Evolutionary conservation across 2,797 vertebrate species (phyloP).

Genomic region (Chromis chromis): DNA sequence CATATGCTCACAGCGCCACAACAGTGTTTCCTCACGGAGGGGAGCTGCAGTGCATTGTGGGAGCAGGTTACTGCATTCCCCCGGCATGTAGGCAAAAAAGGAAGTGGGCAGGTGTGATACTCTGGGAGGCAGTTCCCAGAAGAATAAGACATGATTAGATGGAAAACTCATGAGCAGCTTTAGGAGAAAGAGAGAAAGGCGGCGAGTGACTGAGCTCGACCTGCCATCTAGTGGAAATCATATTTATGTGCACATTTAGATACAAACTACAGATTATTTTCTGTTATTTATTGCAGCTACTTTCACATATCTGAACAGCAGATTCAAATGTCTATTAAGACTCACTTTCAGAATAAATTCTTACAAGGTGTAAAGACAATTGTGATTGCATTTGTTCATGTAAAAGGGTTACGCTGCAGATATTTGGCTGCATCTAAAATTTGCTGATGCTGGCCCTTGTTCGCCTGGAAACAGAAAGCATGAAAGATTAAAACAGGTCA

Average conservation of each 20-base stretch:
- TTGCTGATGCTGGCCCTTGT: constrained; percentile 10
- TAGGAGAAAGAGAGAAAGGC: constrained; percentile 8
- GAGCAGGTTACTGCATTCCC: constrained; percentile 61
- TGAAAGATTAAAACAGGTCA: constrained; percentile 59
- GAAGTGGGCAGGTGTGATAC: constrained; percentile 80
- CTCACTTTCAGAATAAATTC: too few species aligned
- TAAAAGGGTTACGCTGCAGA: constrained; percentile 2
- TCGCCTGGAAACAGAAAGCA: constrained; percentile 12
- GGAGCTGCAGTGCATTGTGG: constrained; percentile 74
- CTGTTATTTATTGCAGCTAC: not conserved
- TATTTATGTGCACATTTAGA: constrained; percentile 13
- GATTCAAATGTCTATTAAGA: not conserved
- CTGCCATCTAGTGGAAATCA: constrained; percentile 85
- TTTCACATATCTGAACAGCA: not conserved
- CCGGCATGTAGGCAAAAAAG: constrained; percentile 47
- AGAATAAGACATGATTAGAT: constrained; percentile 80
- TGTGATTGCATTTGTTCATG: too few species aligned
- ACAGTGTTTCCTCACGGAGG: constrained; percentile 44
- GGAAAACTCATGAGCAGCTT: constrained; percentile 67
- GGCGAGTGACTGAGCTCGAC: constrained; percentile 54
- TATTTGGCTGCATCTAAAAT: not conserved
- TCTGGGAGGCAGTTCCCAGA: constrained; percentile 69
- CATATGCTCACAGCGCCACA: constrained; percentile 62
- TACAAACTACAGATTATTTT: not conserved
- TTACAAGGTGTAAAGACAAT: too few species aligned